Evolutionary conservation across 2,113 vertebrate species (phyloP), one percentile per base, ranked within the genome.

Genomic region (Ammodytes marinus): DNA sequence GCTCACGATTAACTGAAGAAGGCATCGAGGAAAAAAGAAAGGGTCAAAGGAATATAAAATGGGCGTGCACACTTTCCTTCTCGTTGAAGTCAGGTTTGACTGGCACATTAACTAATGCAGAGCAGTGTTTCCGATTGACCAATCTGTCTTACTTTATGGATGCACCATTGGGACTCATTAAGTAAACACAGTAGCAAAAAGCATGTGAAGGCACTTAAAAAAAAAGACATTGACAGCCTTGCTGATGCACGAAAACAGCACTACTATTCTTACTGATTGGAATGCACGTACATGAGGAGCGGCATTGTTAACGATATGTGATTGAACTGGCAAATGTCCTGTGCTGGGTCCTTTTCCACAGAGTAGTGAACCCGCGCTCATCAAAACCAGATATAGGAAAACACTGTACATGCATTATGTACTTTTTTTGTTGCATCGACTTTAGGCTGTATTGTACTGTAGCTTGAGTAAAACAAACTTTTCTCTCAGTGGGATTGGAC

Each of bases 91-190:
- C 37, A 78, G 46, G 46, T 70, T 69, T 88, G 87, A 89, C 59
- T 88, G 87, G 67, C 74, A 81, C 59, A 37, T 43, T 39, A 79
- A 70, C 66, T 86, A 84, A 88, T 69, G 61, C 69, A 19, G 74
- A 90, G 75, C 74, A 37, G 68, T 80, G 82, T 85, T 88, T 85
- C 61, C 84, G 80, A 81, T 91, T 84, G 27, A 90, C 19, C 35
- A 74, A 80, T 86, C 82, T 86, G 60, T 86, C 83, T 86, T 81
- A 74, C 67, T 91, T 85, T 86, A 47, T 43, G 66, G 74, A 79
- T 67, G 52, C 73, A 61, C 86, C 87, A 84, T 42, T 37, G 90
- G 86, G 90, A 83, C 91, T 92, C 82, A 91, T 93, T 93, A 86
- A 88, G 79, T 69, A 84, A 81, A 68, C 46, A 66, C 67, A 76